Base-by-base conservation (phyloP, 2,888 invertebrate species). In the Ochropacha duplaris region DNA sequence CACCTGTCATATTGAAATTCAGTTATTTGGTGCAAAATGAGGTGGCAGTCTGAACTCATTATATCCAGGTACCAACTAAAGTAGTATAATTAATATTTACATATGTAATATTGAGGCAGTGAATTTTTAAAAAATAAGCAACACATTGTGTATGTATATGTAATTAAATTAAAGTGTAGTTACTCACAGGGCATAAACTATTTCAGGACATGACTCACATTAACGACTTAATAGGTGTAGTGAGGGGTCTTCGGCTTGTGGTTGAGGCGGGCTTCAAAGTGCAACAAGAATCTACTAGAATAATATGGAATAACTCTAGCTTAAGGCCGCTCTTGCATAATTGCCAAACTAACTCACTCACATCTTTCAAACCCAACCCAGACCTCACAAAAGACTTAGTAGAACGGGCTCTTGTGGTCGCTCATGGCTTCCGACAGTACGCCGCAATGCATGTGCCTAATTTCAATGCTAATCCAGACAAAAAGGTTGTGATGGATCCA, bases 231-330 rank as follows among this genome's bases (percentile, higher is more conserved):
- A 82, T 95, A 71, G 95, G 94, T 50, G 90, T 97, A 62, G 76
- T 97, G 68, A 94, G 94, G 78, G 96, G 97, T 50, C 84, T 95
- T 58, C 95, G 96, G 74, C 89, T 94, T 54, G 95, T 97, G 55
- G 89, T 94, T 44, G 94, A 95, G 76, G 96, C 96, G 50, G 92
- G 95, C 54, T 76, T 94, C 22, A 95, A 94, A 78, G 84, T 95
- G 60, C 96, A 97, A 79, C 94, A 95, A 76, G 92, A 94, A 65
- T 87, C 93, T 62, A 78, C 94, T 57, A 94, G 92, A 79, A 86
- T 93, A 66, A 81, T 95, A 69, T 95, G 96, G 94, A 91, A 93
- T 81, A 96, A 96, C 83, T 96, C 96, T 19, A 96, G 95, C 80
- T 72, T 96, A 49, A 95, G 93, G 76, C 90, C 93, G 52, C 68